phyloP scores from a whole-genome alignment of 2,797 vertebrate species.

The Propithecus perrieri region DNA sequence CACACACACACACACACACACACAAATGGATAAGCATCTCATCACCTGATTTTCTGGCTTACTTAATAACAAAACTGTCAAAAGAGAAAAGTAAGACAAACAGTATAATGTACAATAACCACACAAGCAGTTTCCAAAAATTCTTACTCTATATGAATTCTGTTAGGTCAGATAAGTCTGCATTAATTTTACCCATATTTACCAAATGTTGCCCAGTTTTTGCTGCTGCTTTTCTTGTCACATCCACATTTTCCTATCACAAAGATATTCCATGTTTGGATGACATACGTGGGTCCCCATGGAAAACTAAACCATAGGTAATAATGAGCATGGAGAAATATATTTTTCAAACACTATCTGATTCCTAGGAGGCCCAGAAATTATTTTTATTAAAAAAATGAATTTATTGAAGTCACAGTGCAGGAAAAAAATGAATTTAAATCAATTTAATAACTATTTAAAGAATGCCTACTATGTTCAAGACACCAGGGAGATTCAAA shows the following conservation, averaged over 20 bases:
- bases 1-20: too few species aligned
- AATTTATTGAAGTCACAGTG: too few species aligned
- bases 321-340: background rate
- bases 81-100: slow-evolving; percentile 7
- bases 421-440: background rate
- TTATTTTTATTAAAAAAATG: background rate
- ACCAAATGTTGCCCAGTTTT: background rate
- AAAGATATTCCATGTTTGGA: background rate
- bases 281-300: background rate
- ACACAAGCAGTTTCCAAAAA: background rate
- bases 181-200: background rate
- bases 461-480: background rate
- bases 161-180: background rate
- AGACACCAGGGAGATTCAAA: background rate
- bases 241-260: background rate
- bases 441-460: background rate
- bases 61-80: slow-evolving; percentile 13
- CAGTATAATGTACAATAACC: background rate
- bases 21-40: background rate
- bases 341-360: background rate
- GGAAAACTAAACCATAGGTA: slow-evolving; percentile 7
- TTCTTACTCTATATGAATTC: background rate
- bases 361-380: slow-evolving; percentile 22
- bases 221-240: background rate
- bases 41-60: background rate